Base-by-base conservation (phyloP, 2,113 vertebrate species). In the Nettapus auritus region DNA sequence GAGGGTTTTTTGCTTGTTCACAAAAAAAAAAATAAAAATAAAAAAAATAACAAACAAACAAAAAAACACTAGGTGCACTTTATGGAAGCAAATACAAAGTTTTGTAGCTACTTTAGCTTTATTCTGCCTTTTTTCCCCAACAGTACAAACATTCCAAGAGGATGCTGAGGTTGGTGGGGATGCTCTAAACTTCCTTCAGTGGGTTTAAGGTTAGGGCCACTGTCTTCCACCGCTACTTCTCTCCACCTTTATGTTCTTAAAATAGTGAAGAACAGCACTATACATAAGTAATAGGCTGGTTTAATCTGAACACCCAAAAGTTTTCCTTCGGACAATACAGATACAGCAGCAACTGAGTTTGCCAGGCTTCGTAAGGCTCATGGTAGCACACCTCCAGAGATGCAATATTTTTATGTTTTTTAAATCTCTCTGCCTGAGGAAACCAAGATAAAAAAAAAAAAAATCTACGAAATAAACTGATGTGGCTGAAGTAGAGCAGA, bases 401-500 rank as follows among this genome's bases (percentile, higher is more conserved):
- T 70, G 13, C 46, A 77, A 73, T 59, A 59, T 91, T 70, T 88
- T 86, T 90, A 86, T 73, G 56, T 83, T 96, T 85, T 87, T 87
- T 80, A 88, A 87, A 82, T 84, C 89, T 88, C 76, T 94, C 70
- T 86, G 82, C 88, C 85, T 91, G 70, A 82, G 94, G 88, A 90
- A 94, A 91, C 38, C 23, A 40, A 91, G 57, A 63, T 64, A 82
- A 88, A 90, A 56, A 55, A 52, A 52, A 96, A 94, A 85, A 88
- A 91, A 87, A 80, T 28, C 55, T 63, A 90, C 59, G 80, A 92
- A 96, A 95, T 92, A 92, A 95, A 88, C 64, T 6, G 3, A 55
- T 83, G 68, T 81, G 86, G 93, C 94, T 84, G 83, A 96, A 95
- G 94, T 90, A 94, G 92, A 96, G 59, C 88, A 96, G 86, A 92